Evolutionary conservation across 2,113 vertebrate genomes (phyloP).

Genomic region (Globicephala melas): DNA sequence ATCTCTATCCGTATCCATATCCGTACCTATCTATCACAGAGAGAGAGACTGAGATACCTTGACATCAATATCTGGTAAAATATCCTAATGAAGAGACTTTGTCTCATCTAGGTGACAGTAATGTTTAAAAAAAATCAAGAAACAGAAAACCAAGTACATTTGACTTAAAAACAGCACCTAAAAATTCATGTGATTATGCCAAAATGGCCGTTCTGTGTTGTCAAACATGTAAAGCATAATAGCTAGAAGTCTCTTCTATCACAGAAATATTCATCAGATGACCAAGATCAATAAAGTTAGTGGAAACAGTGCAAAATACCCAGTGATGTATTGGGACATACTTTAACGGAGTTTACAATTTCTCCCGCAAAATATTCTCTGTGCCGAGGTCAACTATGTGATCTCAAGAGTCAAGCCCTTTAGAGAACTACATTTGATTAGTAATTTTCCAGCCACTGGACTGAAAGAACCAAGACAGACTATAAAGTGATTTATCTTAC

Average conservation of each 20-base stretch:
- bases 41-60: background rate
- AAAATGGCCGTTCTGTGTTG: background rate
- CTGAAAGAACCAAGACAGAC: background rate
- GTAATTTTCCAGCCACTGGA: background rate
- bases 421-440: background rate
- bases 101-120: background rate
- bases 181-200: background rate
- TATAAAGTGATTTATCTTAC: background rate
- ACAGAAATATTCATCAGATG: background rate
- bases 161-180: background rate
- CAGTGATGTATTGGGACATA: fast-evolving
- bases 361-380: background rate
- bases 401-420: background rate
- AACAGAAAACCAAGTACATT: background rate
- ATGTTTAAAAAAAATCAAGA: background rate
- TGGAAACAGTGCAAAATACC: background rate
- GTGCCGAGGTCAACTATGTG: background rate
- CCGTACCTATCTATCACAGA: background rate
- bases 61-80: background rate
- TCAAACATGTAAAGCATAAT: fast-evolving
- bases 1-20: background rate
- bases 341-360: background rate
- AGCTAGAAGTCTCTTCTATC: background rate
- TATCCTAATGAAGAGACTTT: background rate
- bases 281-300: too few relatives aligned